Evolutionary conservation across 2,888 invertebrate genomes (phyloP).

Genomic region (Prenolepis imparis): DNA sequence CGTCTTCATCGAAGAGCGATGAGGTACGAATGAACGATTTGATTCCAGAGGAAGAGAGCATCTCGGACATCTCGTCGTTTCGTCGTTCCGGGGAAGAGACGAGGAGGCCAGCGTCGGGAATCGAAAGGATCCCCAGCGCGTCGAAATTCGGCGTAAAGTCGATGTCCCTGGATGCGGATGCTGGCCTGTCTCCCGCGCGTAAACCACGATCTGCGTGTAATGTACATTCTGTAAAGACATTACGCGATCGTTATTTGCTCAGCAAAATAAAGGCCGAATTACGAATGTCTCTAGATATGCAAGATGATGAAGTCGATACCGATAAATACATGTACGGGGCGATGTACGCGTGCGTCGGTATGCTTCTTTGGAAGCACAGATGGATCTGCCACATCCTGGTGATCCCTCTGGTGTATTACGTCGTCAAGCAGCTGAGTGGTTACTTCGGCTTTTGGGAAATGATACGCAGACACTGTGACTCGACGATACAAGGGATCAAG

Average conservation of each 20-base stretch:
- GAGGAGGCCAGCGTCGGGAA: background rate
- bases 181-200: background rate
- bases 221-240: constrained; percentile 18
- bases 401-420: constrained; percentile 92
- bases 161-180: constrained; percentile 80
- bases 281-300: constrained; percentile 79
- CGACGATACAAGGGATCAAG: constrained; percentile 85
- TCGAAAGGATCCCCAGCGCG: constrained; percentile 16
- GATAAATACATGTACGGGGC: constrained; percentile 91
- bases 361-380: constrained; percentile 95
- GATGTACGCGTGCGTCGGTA: constrained; percentile 93
- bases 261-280: constrained; percentile 81
- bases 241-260: constrained; percentile 80
- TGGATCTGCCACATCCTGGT: constrained; percentile 93
- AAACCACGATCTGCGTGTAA: constrained; percentile 54
- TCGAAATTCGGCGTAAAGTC: constrained; percentile 73
- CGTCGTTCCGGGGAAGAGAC: background rate
- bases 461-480: constrained; percentile 82
- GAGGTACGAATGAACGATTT: background rate
- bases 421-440: constrained; percentile 87
- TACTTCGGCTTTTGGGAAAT: constrained; percentile 86
- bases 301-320: constrained; percentile 80
- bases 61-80: background rate
- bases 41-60: background rate
- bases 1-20: constrained; percentile 7